A percentile compares a stretch with the other conserved stretches of the same genome.
phyloP scores from a whole-genome alignment of 1,140 invertebrate species.

The Drusus annulatus region DNA sequence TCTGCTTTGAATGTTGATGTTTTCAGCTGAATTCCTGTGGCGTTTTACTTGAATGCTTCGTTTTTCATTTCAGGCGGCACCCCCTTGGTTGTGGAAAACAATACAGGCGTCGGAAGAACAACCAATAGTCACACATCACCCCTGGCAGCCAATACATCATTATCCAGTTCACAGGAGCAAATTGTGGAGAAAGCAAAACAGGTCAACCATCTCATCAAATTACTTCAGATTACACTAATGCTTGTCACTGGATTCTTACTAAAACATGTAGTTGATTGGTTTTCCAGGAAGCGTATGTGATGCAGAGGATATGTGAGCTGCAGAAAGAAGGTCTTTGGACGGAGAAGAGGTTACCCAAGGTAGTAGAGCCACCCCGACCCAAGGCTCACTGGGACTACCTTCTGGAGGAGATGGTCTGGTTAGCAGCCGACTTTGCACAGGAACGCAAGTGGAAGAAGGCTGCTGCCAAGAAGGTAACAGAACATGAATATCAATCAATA shows the following conservation, averaged over 20 bases:
- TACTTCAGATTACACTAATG: too few relatives aligned
- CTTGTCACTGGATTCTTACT: neutral
- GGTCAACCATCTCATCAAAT: slow-evolving; percentile 20
- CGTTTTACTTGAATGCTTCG: neutral
- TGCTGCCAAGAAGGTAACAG: slow-evolving; percentile 87
- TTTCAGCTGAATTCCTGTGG: neutral
- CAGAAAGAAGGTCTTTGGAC: slow-evolving; percentile 95
- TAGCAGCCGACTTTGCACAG: slow-evolving; percentile 97
- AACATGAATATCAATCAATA: neutral
- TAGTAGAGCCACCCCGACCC: slow-evolving; percentile 88
- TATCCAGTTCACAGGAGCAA: slow-evolving; percentile 76
- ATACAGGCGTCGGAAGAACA: slow-evolving; percentile 50
- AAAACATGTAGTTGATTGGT: neutral
- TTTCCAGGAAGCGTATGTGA: slow-evolving; percentile 87
- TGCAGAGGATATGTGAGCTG: slow-evolving; percentile 90
- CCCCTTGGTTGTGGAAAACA: slow-evolving; percentile 65
- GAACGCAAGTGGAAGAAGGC: slow-evolving; percentile 98
- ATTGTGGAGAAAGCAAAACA: slow-evolving; percentile 93
- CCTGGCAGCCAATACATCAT: slow-evolving; percentile 51
- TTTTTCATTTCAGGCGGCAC: slow-evolving; percentile 70
- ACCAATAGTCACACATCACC: slow-evolving; percentile 57
- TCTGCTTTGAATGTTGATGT: slow-evolving; percentile 45
- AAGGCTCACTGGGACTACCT: slow-evolving; percentile 99
- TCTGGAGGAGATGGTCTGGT: slow-evolving; percentile 98
- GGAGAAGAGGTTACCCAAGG: slow-evolving; percentile 91